These are phyloP conservation scores for Hydropotes inermis DNA, from an alignment of 2,113 vertebrate genomes.

Conservation along the genomic window DNA sequence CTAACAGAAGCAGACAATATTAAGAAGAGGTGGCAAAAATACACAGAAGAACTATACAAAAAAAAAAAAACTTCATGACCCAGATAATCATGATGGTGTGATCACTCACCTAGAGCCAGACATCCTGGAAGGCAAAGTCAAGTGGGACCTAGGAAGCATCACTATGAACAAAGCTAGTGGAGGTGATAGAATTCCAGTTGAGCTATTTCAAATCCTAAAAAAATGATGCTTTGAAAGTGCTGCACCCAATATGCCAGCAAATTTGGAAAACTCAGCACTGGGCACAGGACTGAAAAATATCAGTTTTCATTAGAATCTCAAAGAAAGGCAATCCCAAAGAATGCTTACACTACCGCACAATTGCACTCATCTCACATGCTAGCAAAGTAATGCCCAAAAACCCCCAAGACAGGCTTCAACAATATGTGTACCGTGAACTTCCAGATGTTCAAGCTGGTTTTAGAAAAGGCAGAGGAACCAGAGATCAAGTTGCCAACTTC, in stretches of 20 bases:
- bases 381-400: background rate
- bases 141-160: background rate
- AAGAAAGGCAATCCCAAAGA: background rate
- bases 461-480: background rate
- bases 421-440: background rate
- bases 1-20: background rate
- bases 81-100: background rate
- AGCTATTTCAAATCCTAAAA: background rate
- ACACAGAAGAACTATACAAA: background rate
- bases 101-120: background rate
- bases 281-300: background rate
- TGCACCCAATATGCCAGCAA: background rate
- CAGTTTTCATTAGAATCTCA: background rate
- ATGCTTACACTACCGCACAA: accelerated
- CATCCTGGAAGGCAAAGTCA: background rate
- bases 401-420: background rate
- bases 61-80: background rate
- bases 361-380: background rate
- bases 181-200: background rate
- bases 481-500: background rate
- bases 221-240: background rate
- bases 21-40: background rate
- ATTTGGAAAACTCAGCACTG: background rate
- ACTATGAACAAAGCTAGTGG: background rate
- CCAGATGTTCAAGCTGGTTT: background rate